Evolutionary conservation across 2,797 vertebrate species (phyloP).

Genomic region (Epinephelus awoara): DNA sequence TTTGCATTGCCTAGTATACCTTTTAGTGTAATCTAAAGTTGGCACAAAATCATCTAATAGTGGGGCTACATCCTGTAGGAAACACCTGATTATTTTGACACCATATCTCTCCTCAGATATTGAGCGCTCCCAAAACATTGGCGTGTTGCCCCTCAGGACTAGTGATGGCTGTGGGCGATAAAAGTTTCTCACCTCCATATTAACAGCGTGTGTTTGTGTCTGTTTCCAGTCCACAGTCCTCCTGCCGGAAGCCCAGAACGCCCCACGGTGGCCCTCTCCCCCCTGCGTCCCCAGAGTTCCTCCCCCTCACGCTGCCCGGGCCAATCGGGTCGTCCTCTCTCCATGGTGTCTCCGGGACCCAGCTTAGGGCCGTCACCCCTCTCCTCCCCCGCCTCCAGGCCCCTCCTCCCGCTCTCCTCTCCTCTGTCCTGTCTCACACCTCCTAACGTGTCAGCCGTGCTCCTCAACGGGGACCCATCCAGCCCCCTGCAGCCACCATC

Average conservation of each 20-base stretch:
- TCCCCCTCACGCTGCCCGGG: constrained; percentile 91
- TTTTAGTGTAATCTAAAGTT: background rate
- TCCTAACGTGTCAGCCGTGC: constrained; percentile 90
- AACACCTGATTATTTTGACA: background rate
- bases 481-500: constrained; percentile 80
- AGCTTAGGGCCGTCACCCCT: constrained; percentile 85
- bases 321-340: constrained; percentile 88
- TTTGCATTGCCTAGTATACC: background rate
- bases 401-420: constrained; percentile 90
- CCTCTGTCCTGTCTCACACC: constrained; percentile 93
- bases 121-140: background rate
- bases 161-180: background rate
- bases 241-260: constrained; percentile 90
- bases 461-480: constrained; percentile 84
- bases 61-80: background rate
- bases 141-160: background rate
- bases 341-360: constrained; percentile 89
- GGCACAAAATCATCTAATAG: background rate
- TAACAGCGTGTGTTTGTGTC: constrained; percentile 47
- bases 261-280: constrained; percentile 89
- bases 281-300: constrained; percentile 91
- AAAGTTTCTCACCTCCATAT: background rate
- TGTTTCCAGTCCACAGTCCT: constrained; percentile 84
- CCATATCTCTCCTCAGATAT: background rate
- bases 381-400: constrained; percentile 80